Conservation (phyloP, 1,140 invertebrate genomes). For the Limonius californicus region DNA sequence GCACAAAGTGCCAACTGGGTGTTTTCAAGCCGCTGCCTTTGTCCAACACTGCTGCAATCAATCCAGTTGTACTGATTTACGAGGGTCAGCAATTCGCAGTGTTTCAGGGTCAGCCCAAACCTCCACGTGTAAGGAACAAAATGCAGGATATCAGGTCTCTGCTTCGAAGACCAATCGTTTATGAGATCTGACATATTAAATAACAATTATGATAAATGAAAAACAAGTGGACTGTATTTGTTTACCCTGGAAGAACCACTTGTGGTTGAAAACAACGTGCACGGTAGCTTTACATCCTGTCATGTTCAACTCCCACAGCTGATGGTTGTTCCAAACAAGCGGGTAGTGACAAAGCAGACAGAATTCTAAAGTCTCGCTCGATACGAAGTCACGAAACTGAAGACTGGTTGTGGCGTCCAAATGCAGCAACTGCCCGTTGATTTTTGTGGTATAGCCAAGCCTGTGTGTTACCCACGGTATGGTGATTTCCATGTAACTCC, state of each 20-base stretch:
- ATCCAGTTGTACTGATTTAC: slow-evolving; percentile 99
- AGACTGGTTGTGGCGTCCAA: slow-evolving; percentile 92
- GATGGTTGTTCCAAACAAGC: slow-evolving; percentile 90
- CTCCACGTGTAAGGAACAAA: slow-evolving; percentile 98
- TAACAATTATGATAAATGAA: too few species aligned
- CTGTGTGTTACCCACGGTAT: slow-evolving; percentile 87
- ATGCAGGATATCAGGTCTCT: slow-evolving; percentile 83
- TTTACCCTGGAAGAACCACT: slow-evolving; percentile 95
- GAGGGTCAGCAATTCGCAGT: slow-evolving; percentile 92
- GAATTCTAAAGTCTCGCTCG: slow-evolving; percentile 94
- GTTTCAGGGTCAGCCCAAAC: slow-evolving; percentile 85
- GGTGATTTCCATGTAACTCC: slow-evolving; percentile 93
- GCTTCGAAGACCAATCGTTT: slow-evolving; percentile 93
- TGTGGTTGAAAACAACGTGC: slow-evolving; percentile 89
- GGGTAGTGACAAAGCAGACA: slow-evolving; percentile 85
- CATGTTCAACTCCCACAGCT: slow-evolving; percentile 85
- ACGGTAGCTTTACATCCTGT: slow-evolving; percentile 92
- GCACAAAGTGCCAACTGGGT: slow-evolving; percentile 90
- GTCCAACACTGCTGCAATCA: slow-evolving; percentile 91
- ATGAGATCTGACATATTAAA: too few species aligned
- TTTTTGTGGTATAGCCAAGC: slow-evolving; percentile 81
- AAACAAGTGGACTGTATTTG: too few species aligned
- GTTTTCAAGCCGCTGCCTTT: slow-evolving; percentile 68
- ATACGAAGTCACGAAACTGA: slow-evolving; percentile 84
- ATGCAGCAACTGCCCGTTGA: slow-evolving; percentile 89